Evolutionary conservation across 2,888 invertebrate species (phyloP), one percentile per base, ranked within the genome.

Genomic region (Drosophila macrospina): DNA sequence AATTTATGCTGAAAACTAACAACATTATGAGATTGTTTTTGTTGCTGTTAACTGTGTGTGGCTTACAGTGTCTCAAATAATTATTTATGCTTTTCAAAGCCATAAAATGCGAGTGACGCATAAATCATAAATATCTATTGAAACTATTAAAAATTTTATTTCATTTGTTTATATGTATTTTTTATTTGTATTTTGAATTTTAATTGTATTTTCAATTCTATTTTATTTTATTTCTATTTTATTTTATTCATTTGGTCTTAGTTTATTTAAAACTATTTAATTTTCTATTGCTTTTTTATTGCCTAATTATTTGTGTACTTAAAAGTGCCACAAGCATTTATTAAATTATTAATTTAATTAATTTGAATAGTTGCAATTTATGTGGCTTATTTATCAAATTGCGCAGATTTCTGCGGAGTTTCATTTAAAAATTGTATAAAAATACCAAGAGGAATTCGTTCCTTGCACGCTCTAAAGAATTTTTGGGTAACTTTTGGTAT

Each of bases 401-500:
- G 64, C 10, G 24, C 30, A 41, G 51, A 16, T 54, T 42, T 51
- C 34, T n/a, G 7, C 20, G 32, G 13, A 15, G 42, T 24, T 45
- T 30, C 69, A 54, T 61, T 68, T 63, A 80, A 83, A 83, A 66
- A 77, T 73, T 66, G 69, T 68, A 44, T 45, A 68, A 69, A 64
- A 69, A 69, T 73, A 69, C 75, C 48, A 70, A 78, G 69, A 62
- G 11, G 37, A 66, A 66, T 56, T 61, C 56, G 63, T 66, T 74
- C 42, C 72, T 69, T 59, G 75, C 75, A 74, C 67, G 68, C 70
- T 75, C 52, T 67, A 54, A 50, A 63, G 56, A 41, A 57, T 52
- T 55, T 71, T 73, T 56, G 48, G 63, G 55, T 28, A 59, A 65
- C 55, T 62, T 62, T 78, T 55, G 55, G 44, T 52, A 56, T 61